These are phyloP conservation scores for Nematolebias whitei DNA, from an alignment of 2,113 vertebrate species.

Conservation along the genomic window DNA sequence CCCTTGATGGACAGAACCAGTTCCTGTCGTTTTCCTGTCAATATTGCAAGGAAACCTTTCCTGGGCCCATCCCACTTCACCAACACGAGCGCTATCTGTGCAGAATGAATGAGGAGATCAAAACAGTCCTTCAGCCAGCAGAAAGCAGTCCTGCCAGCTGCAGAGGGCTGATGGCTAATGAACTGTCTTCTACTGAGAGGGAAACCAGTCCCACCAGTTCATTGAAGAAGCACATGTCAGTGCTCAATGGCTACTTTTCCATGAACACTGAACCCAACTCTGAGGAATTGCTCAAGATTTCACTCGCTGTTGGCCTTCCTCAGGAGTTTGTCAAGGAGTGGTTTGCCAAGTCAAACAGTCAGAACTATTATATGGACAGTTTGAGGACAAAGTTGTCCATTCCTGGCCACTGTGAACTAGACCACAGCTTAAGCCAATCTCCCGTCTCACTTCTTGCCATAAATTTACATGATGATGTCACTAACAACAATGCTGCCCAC, in stretches of 20 bases:
- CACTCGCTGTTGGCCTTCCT: conserved; percentile 93
- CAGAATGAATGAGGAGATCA: conserved; percentile 98
- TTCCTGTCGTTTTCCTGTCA: conserved; percentile 92
- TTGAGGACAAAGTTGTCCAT: conserved; percentile 85
- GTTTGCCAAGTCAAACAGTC: conserved; percentile 92
- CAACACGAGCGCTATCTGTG: conserved; percentile 97
- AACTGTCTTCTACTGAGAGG: conserved; percentile 86
- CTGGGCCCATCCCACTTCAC: conserved; percentile 94
- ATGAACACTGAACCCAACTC: conserved; percentile 97
- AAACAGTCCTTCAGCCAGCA: conserved; percentile 91
- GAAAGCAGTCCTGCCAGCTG: conserved; percentile 84
- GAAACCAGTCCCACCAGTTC: conserved; percentile 87
- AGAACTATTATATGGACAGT: conserved; percentile 80
- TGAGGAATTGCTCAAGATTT: conserved; percentile 97
- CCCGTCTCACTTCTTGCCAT: conserved; percentile 81
- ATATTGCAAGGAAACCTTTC: conserved; percentile 94
- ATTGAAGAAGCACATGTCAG: conserved; percentile 94
- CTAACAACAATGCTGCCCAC: conserved; percentile 88
- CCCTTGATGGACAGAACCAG: conserved; percentile 86
- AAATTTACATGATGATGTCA: conserved; percentile 88
- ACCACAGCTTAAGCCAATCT: conserved; percentile 84
- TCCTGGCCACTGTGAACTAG: conserved; percentile 83
- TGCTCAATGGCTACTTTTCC: conserved; percentile 95
- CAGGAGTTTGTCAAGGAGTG: conserved; percentile 96
- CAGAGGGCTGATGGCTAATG: conserved; percentile 78